Conservation (phyloP, 2,797 vertebrate genomes). For the Galagoides demidoff region DNA sequence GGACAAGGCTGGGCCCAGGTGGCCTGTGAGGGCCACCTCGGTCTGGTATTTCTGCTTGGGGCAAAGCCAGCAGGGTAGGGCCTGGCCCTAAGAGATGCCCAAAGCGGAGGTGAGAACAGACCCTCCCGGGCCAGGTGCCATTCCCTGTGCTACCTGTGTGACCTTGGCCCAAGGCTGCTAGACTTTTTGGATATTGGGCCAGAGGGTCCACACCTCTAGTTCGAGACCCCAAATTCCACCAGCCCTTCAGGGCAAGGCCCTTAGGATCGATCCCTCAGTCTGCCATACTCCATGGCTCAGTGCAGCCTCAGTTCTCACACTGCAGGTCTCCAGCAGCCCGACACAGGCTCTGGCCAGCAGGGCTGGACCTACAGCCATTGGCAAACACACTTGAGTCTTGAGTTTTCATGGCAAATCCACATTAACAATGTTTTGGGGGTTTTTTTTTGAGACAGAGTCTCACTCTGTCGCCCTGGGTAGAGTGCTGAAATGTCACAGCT, state of each 20-base stretch:
- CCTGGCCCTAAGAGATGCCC: background rate
- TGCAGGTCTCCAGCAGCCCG: too few relatives aligned
- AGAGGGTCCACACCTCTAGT: accelerated
- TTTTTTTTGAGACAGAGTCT: too few relatives aligned
- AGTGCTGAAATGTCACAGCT: too few relatives aligned
- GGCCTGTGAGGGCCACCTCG: background rate
- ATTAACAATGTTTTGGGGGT: background rate
- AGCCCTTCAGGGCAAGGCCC: background rate
- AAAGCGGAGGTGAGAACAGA: background rate
- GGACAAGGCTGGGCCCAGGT: too few relatives aligned
- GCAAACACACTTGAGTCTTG: background rate
- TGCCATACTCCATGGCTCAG: background rate
- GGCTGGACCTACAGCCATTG: background rate
- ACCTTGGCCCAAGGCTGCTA: background rate
- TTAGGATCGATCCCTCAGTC: background rate
- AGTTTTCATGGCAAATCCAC: background rate
- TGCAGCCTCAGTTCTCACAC: background rate
- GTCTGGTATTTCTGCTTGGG: background rate
- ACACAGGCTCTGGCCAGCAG: background rate
- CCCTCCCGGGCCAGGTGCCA: background rate
- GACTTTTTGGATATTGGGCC: background rate
- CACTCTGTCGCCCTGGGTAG: too few relatives aligned
- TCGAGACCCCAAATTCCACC: background rate
- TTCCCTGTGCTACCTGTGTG: background rate
- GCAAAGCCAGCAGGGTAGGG: background rate